phyloP scores from a whole-genome alignment of 2,888 invertebrate species.

The Xestia rhomboidea region DNA sequence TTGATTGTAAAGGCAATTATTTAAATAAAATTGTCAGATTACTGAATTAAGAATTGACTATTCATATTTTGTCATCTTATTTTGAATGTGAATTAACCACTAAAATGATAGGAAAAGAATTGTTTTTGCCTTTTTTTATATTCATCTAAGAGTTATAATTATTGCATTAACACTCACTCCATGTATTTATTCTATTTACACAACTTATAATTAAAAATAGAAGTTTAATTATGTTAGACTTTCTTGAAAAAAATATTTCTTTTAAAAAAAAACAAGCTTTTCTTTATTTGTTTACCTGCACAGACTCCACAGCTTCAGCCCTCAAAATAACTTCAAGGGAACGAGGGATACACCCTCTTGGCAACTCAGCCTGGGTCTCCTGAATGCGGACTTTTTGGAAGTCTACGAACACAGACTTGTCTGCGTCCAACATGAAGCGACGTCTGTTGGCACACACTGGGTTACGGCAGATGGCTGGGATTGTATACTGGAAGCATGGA shows the following conservation, averaged over 20 bases:
- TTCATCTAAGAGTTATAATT: too few species aligned
- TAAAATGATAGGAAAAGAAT: neutral
- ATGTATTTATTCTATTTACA: too few species aligned
- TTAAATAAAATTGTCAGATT: too few species aligned
- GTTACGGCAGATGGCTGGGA: conserved; percentile 99
- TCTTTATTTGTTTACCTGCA: conserved; percentile 91
- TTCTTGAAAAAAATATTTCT: neutral
- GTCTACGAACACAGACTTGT: conserved; percentile 98
- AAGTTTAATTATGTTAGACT: neutral
- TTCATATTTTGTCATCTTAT: too few species aligned
- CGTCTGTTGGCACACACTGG: conserved; percentile 98
- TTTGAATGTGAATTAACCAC: neutral
- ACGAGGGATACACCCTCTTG: conserved; percentile 98
- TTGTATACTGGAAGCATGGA: conserved; percentile 92
- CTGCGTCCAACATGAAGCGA: conserved; percentile 97
- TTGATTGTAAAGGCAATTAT: neutral
- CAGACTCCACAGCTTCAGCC: conserved; percentile 98
- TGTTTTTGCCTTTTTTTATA: too few species aligned
- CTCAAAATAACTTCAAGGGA: conserved; percentile 98
- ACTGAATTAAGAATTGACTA: too few species aligned
- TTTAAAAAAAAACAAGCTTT: too few species aligned
- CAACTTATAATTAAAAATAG: neutral
- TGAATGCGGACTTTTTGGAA: conserved; percentile 99
- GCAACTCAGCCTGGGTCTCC: conserved; percentile 99
- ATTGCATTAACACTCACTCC: too few species aligned